phyloP scores from a whole-genome alignment of 2,888 invertebrate species.

The Leucophora obtusa region DNA sequence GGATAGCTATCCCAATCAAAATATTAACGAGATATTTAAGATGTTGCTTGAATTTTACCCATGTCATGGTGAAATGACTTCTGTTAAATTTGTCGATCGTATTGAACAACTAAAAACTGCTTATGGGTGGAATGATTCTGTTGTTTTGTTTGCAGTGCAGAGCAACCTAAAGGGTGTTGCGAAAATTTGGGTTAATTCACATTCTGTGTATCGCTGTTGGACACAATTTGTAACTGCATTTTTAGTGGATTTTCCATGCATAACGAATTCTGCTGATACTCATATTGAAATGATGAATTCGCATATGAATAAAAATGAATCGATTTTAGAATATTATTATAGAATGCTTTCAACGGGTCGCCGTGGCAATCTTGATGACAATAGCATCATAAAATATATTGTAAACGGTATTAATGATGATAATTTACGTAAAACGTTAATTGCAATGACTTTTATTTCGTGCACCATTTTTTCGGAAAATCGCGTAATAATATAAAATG shows the following conservation, averaged over 20 bases:
- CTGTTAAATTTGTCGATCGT: conserved; percentile 33
- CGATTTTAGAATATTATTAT: conserved; percentile 49
- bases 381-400: conserved; percentile 20
- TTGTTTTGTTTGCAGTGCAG: conserved; percentile 48
- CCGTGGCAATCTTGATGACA: conserved; percentile 11
- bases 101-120: conserved; percentile 47
- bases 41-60: conserved; percentile 41
- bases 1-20: neutral
- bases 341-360: conserved; percentile 17
- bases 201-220: conserved; percentile 40
- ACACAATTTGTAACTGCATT: conserved; percentile 41
- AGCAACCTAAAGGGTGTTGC: conserved; percentile 49
- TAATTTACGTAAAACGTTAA: too few species aligned
- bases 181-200: conserved; percentile 52
- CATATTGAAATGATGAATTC: conserved; percentile 56
- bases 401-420: conserved; percentile 8
- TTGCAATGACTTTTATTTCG: conserved; percentile 19
- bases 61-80: conserved; percentile 14
- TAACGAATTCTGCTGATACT: conserved; percentile 40
- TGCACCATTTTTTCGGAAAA: conserved; percentile 31
- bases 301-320: conserved; percentile 23
- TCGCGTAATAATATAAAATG: conserved; percentile 44
- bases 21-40: conserved; percentile 16
- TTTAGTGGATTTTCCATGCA: conserved; percentile 51
- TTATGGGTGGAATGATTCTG: conserved; percentile 52